Evolutionary conservation across 2,888 invertebrate genomes (phyloP).

Genomic region (Epinotia bilunana): DNA sequence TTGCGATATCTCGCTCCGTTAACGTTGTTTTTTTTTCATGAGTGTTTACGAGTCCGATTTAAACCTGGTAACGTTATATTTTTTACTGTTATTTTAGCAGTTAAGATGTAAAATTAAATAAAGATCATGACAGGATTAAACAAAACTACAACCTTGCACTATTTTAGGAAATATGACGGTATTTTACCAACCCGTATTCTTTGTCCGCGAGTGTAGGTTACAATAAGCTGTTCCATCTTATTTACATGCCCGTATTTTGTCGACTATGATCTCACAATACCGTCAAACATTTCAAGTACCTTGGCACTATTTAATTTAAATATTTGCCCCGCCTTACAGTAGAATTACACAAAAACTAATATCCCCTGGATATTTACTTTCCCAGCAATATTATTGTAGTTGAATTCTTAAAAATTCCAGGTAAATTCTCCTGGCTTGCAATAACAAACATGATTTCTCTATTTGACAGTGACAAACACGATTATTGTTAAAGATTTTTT

Average conservation of each 20-base stretch:
- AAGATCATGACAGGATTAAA: too few relatives aligned
- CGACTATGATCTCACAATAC: slow-evolving; percentile 37
- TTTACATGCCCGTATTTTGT: slow-evolving; percentile 32
- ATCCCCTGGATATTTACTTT: slow-evolving; percentile 66
- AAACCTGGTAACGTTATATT: too few relatives aligned
- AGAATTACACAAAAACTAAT: slow-evolving; percentile 59
- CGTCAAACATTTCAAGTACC: slow-evolving; percentile 41
- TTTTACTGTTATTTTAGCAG: too few relatives aligned
- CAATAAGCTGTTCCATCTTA: slow-evolving; percentile 19
- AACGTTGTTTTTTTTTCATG: too few relatives aligned
- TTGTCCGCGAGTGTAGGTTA: too few relatives aligned
- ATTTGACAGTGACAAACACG: slow-evolving; percentile 67
- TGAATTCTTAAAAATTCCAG: slow-evolving; percentile 72
- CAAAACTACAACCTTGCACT: too few relatives aligned
- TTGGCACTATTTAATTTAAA: slow-evolving; percentile 52
- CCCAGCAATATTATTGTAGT: slow-evolving; percentile 74
- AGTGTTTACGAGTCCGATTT: too few relatives aligned
- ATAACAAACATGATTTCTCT: slow-evolving; percentile 72
- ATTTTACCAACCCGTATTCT: too few relatives aligned
- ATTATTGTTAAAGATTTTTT: slow-evolving; percentile 63
- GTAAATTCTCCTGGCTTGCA: slow-evolving; percentile 66
- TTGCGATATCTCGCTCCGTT: too few relatives aligned
- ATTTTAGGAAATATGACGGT: too few relatives aligned
- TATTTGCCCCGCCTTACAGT: slow-evolving; percentile 60
- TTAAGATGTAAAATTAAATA: too few relatives aligned